Evolutionary conservation across 2,113 vertebrate genomes (phyloP), one percentile per base, ranked within the genome.

Genomic region (Apus apus): DNA sequence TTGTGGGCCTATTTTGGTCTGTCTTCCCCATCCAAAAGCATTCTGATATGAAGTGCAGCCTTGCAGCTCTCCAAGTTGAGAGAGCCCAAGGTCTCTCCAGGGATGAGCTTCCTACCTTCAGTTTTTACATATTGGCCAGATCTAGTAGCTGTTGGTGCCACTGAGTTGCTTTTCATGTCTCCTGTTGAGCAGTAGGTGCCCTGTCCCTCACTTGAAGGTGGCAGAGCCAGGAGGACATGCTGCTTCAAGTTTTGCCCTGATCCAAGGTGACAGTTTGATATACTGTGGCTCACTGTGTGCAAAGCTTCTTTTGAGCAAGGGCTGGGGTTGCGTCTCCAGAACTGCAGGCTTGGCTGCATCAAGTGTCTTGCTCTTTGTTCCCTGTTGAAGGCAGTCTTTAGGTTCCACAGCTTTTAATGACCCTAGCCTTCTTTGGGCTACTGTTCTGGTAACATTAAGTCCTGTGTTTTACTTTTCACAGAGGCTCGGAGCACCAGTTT

Each of bases 171-270:
- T 65, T 25, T 73, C 5, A 0, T 38, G 72, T 70, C n/a, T 73
- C n/a, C 27, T 56, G 51, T 20, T 74, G 73, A 67, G 71, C 60
- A 72, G 43, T 40, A 56, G 60, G 15, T 4, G 1, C 21, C 22
- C 8, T 51, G 51, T 46, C 43, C 51, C 11, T 66, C 6, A 1
- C 36, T 19, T 40, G 36, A 25, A 18, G 34, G 5, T 71, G 38
- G 11, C 70, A 38, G n/a, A 76, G 22, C 29, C 51, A 54, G 54
- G 38, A 51, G 40, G 9, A 62, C 8, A 0, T 4, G 15, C 30
- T 58, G 15, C 26, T 77, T 71, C 0, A 0, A n/a, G 22, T 36
- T 57, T 34, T 5, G 4, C 36, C 45, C 13, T 70, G 26, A 16
- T 61, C 17, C 60, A 76, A 8, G 54, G 67, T 4, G 34, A 8